These are phyloP conservation scores for Mechanitis messenoides DNA, from an alignment of 2,888 invertebrate species.

Conservation along the genomic window DNA sequence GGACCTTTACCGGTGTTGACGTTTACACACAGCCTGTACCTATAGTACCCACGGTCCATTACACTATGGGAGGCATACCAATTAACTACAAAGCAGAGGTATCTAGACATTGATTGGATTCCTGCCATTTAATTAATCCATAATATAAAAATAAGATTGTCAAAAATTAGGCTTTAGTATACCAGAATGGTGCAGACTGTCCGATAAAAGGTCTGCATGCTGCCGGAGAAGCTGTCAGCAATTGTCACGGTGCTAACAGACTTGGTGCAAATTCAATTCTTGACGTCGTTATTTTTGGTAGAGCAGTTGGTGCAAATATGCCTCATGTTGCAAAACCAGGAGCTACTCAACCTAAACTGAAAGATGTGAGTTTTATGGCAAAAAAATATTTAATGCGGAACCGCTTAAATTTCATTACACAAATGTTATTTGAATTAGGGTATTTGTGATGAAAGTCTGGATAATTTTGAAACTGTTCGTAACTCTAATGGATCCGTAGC, in stretches of 20 bases:
- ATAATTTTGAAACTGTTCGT: slow-evolving; percentile 89
- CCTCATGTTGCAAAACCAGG: slow-evolving; percentile 88
- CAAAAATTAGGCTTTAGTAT: slow-evolving; percentile 72
- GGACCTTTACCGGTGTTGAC: slow-evolving; percentile 98
- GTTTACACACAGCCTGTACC: slow-evolving; percentile 97
- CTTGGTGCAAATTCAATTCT: slow-evolving; percentile 98
- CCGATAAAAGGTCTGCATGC: slow-evolving; percentile 93
- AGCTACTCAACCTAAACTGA: slow-evolving; percentile 81
- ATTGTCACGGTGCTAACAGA: slow-evolving; percentile 98
- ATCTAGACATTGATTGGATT: slow-evolving; percentile 3
- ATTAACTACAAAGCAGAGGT: slow-evolving; percentile 96
- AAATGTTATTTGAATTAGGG: slow-evolving; percentile 68
- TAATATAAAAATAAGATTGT: neutral
- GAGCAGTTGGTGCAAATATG: slow-evolving; percentile 93
- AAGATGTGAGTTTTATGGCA: slow-evolving; percentile 72
- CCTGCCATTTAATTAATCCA: neutral
- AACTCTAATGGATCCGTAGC: slow-evolving; percentile 84
- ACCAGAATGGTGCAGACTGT: slow-evolving; percentile 76
- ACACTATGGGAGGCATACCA: slow-evolving; percentile 99
- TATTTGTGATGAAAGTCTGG: slow-evolving; percentile 90
- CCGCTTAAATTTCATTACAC: slow-evolving; percentile 11
- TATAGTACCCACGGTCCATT: slow-evolving; percentile 98
- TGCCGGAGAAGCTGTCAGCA: slow-evolving; percentile 93
- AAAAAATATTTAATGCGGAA: no score
- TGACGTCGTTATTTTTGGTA: slow-evolving; percentile 97